Evolutionary conservation across 1,140 invertebrate genomes (phyloP), one percentile per base, ranked within the genome.

Genomic region (Leptoteleia sp.): DNA sequence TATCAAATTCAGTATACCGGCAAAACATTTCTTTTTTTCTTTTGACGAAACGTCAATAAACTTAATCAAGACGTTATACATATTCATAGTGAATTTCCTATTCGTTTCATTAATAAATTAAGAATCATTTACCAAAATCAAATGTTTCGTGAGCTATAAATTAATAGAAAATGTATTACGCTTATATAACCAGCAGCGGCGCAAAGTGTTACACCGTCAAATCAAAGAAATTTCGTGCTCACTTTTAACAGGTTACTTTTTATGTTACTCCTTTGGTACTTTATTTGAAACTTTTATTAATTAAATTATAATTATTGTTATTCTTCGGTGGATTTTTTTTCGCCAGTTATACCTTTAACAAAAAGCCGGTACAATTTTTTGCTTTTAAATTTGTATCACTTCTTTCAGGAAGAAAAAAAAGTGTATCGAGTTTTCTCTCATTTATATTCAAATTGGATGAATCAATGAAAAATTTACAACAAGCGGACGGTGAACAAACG

Each of bases 381-480:
- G 0, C 4, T 11, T 2, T 27, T 8, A 31, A 50, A 40, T 50
- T 50, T 42, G 15, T 29, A 42, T 25, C 59, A 64, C 33, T 45
- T 64, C 35, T 45, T 45, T n/a, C n/a, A n/a, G 38, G 9, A 22
- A 22, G 15, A 22, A 11, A 15, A 1, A 47, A 67, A 35, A 8
- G 38, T 55, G 40, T 45, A 54, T 33, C 45, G 13, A 17, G 43
- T 48, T 64, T 64, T 64, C 45, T 64, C 35, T 64, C 35, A 64
- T 50, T 64, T 48, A 40, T 50, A 64, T 50, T 64, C 59, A 54
- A 64, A 54, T 38, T 48, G 43, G 31, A n/a, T n/a, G n/a, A n/a
- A n/a, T n/a, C n/a, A n/a, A n/a, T n/a, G n/a, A n/a, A 47, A 57
- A 68, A 68, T 55, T 55, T 57, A 54, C 33, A 47, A 37, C 40